phyloP scores from a whole-genome alignment of 2,888 invertebrate species.

The Toxonevra muliebris region DNA sequence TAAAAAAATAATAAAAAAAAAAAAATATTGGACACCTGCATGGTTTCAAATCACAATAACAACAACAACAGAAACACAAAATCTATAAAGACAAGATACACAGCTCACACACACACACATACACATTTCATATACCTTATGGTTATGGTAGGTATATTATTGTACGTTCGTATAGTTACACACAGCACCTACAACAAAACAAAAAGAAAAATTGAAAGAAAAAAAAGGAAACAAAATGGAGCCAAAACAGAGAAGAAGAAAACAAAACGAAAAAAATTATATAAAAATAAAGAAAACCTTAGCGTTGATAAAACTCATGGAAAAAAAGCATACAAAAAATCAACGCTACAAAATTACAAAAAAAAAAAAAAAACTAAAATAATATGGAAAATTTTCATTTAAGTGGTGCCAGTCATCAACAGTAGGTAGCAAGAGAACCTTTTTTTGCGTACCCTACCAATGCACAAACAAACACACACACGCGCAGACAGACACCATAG shows the following conservation, averaged over 20 bases:
- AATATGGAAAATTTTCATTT: conserved; percentile 1
- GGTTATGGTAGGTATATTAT: no score
- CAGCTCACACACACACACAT: conserved; percentile 30
- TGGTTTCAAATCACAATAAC: conserved; percentile 34
- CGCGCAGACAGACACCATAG: no score
- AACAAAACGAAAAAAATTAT: background rate
- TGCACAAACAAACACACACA: no score
- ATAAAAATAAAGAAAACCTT: background rate
- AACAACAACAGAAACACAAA: conserved; percentile 18
- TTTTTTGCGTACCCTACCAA: no score
- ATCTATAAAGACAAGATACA: conserved; percentile 28
- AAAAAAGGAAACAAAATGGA: background rate
- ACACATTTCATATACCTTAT: background rate
- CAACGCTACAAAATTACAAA: background rate
- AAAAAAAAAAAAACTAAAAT: background rate
- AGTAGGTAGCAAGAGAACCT: background rate
- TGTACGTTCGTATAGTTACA: background rate
- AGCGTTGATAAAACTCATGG: background rate
- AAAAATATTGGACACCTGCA: conserved; percentile 38
- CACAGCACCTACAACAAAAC: conserved; percentile 3
- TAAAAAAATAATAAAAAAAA: conserved; percentile 8
- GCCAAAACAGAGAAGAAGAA: conserved; percentile 1
- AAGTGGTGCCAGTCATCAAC: conserved; percentile 6
- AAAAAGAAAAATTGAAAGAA: background rate
- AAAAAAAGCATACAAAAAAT: no score